phyloP scores from a whole-genome alignment of 2,888 invertebrate genomes.

The Osedax fenrisi region DNA sequence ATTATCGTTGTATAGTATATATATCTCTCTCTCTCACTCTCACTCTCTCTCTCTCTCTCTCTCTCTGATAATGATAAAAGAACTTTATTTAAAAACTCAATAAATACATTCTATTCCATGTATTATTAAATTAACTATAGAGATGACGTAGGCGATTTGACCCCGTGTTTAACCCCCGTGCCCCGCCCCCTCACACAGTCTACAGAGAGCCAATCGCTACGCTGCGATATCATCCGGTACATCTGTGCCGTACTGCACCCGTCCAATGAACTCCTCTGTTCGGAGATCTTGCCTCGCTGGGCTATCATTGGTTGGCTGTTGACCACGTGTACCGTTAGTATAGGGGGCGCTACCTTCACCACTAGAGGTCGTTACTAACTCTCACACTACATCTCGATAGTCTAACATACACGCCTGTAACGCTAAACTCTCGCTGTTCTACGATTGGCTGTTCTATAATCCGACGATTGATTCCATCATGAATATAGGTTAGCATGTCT shows the following conservation, averaged over 20 bases:
- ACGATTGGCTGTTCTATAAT: conserved; percentile 84
- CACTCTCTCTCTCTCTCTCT: not conserved
- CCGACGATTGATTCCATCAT: conserved; percentile 81
- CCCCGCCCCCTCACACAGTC: conserved; percentile 51
- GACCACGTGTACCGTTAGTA: conserved; percentile 65
- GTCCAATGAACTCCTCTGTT: conserved; percentile 76
- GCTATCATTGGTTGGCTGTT: conserved; percentile 85
- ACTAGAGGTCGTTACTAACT: not conserved
- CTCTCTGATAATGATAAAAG: too few species aligned
- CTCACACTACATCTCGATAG: conserved; percentile 37
- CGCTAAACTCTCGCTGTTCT: conserved; percentile 78
- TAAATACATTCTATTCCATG: too few species aligned
- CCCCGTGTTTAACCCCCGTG: not conserved
- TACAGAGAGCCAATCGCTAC: conserved; percentile 74
- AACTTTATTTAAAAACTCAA: too few species aligned
- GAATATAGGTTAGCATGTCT: conserved; percentile 61
- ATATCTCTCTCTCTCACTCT: not conserved
- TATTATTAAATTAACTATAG: too few species aligned
- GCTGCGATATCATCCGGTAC: conserved; percentile 83
- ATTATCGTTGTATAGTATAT: not conserved
- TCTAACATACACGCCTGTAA: conserved; percentile 76
- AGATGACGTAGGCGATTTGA: too few species aligned
- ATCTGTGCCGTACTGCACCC: conserved; percentile 87
- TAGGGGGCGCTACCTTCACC: not conserved
- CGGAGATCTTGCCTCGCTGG: conserved; percentile 88